Conservation (phyloP, 2,888 invertebrate species). For the Drosophila phalerata region DNA sequence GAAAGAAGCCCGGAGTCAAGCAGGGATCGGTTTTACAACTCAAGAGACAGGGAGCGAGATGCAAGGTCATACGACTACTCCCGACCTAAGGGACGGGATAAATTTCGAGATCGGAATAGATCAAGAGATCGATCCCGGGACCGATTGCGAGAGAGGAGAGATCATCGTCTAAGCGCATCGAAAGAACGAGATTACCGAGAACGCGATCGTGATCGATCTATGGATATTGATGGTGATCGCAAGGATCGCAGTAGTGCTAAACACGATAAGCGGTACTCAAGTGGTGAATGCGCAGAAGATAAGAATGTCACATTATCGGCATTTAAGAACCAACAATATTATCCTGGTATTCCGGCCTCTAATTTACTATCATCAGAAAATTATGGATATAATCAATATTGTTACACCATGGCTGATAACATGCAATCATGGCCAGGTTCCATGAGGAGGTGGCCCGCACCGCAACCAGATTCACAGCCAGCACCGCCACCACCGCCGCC, state of each 20-base stretch:
- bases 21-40: constrained; percentile 61
- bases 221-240: constrained; percentile 57
- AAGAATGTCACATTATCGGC: constrained; percentile 33
- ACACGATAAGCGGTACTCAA: constrained; percentile 60
- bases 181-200: constrained; percentile 80
- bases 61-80: constrained; percentile 56
- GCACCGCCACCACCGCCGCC: constrained; percentile 75
- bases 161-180: constrained; percentile 53
- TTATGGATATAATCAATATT: constrained; percentile 73
- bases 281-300: constrained; percentile 57
- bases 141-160: constrained; percentile 83
- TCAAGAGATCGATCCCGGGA: constrained; percentile 72
- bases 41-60: constrained; percentile 51
- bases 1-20: constrained; percentile 80
- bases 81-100: constrained; percentile 71
- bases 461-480: constrained; percentile 57
- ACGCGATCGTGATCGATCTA: constrained; percentile 81
- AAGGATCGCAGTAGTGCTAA: constrained; percentile 62
- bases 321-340: constrained; percentile 65
- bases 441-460: constrained; percentile 71
- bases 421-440: constrained; percentile 63
- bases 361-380: constrained; percentile 42
- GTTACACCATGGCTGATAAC: constrained; percentile 62
- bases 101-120: constrained; percentile 61
- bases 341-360: constrained; percentile 52